Percentiles rank a stretch among this genome's conserved stretches.
Conservation (phyloP, 2,113 vertebrate species). For the Cygnus atratus region DNA sequence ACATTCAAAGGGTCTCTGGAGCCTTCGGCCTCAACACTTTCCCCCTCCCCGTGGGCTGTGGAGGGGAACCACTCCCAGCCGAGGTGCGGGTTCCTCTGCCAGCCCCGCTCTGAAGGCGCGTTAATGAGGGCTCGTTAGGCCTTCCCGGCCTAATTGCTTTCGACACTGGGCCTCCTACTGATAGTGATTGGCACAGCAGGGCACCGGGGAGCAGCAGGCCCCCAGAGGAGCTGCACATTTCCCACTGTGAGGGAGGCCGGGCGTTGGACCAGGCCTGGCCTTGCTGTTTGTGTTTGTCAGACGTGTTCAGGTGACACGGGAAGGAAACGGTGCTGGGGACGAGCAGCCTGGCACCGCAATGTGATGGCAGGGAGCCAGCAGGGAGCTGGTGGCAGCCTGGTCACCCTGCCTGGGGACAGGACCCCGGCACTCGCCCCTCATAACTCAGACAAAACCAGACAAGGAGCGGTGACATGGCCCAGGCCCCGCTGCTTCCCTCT, state of each 20-base stretch:
- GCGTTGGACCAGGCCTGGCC: too few species aligned
- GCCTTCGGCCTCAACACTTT: not conserved
- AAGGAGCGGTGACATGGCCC: not conserved
- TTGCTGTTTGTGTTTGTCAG: too few species aligned
- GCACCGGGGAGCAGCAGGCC: too few species aligned
- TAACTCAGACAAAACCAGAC: not conserved
- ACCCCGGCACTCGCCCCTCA: too few species aligned
- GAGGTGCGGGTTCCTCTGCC: not conserved
- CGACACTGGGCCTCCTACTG: not conserved
- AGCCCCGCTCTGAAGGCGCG: not conserved
- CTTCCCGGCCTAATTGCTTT: not conserved
- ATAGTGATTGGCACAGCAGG: not conserved
- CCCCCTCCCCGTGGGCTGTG: not conserved
- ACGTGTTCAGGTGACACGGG: too few species aligned
- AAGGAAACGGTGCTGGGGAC: too few species aligned
- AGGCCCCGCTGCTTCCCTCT: not conserved
- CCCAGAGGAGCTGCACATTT: too few species aligned
- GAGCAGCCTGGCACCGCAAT: too few species aligned
- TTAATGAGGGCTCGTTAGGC: not conserved
- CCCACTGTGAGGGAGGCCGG: too few species aligned
- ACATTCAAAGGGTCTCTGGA: not conserved
- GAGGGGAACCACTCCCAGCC: rapidly evolving
- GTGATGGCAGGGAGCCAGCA: too few species aligned
- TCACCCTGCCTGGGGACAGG: not conserved
- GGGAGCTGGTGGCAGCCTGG: not conserved